Evolutionary conservation across 2,888 invertebrate genomes (phyloP).

Genomic region (Cynaeus angustus): DNA sequence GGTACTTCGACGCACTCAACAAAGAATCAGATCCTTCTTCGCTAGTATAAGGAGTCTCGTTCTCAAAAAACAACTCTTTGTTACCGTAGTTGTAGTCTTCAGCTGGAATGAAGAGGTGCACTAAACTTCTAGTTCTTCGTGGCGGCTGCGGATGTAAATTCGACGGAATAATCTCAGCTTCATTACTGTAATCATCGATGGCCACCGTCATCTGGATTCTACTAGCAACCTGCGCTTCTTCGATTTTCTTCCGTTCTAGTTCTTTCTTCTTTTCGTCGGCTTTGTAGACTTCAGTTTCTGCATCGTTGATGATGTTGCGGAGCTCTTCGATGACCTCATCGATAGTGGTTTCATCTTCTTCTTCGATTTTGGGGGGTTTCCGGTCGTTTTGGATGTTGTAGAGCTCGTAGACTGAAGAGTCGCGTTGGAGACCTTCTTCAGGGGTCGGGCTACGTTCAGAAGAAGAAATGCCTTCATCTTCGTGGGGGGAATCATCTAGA

Average conservation of each 20-base stretch:
- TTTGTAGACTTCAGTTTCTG: constrained; percentile 80
- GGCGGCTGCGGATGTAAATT: constrained; percentile 89
- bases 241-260: constrained; percentile 61
- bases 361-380: constrained; percentile 61
- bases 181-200: constrained; percentile 74
- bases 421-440: constrained; percentile 77
- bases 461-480: constrained; percentile 92
- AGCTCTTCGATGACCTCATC: constrained; percentile 92
- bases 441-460: constrained; percentile 87
- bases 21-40: constrained; percentile 83
- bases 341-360: constrained; percentile 86
- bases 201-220: constrained; percentile 65
- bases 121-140: constrained; percentile 81
- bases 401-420: constrained; percentile 77
- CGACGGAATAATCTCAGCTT: constrained; percentile 83
- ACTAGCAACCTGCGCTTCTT: constrained; percentile 64
- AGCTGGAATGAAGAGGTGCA: constrained; percentile 79
- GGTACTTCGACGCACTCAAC: constrained; percentile 76
- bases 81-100: constrained; percentile 73
- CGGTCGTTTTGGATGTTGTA: constrained; percentile 75
- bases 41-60: constrained; percentile 77
- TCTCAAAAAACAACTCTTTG: constrained; percentile 74
- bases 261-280: constrained; percentile 66
- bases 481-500: constrained; percentile 81
- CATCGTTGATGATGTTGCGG: constrained; percentile 88